Base-by-base conservation (phyloP, 2,797 vertebrate genomes). In the Sylvilagus floridanus region DNA sequence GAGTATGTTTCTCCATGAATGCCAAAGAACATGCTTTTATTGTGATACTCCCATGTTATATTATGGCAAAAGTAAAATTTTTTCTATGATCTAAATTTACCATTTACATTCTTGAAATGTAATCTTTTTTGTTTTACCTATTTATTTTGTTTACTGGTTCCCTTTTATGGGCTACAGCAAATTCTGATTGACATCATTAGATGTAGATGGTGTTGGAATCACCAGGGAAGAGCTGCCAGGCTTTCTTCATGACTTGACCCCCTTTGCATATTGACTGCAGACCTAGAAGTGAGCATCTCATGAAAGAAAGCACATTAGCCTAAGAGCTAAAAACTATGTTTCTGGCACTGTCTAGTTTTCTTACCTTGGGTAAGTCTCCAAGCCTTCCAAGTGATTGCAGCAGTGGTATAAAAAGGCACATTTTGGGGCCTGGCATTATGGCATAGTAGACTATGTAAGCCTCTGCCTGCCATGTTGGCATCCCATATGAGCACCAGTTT, bases 41-140 rank as follows among this genome's bases (percentile, higher is more conserved):
- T 75, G 26, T 94, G 78, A 75, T 62, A 35, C 60, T 47, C 6
- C 8, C 4, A 85, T 50, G 12, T 22, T 30, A 92, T 54, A 47
- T 78, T 35, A n/a, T 2, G 1, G 57, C 32, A 90, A 90, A 92
- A 92, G 16, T 37, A 21, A 76, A 91, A 14, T 28, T 63, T 88
- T 93, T 60, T 57, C 62, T 71, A 7, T 47, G 22, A 68, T 63
- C 93, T 94, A 54, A 82, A 77, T 77, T 68, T 84, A 57, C 12
- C 19, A 4, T 60, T 76, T 68, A 30, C 50, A 84, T 65, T 42
- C 16, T 26, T 92, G 22, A 47, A 52, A 37, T 50, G 4, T 78
- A 28, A 24, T 62, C n/a, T 19, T 50, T 71, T 79, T 90, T n/a
- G 11, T 37, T 19, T 4, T 50, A 76, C 54, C 37, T 65, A 16